Evolutionary conservation across 2,888 invertebrate genomes (phyloP), one percentile per base, ranked within the genome.

Genomic region (Ceriagrion tenellum): DNA sequence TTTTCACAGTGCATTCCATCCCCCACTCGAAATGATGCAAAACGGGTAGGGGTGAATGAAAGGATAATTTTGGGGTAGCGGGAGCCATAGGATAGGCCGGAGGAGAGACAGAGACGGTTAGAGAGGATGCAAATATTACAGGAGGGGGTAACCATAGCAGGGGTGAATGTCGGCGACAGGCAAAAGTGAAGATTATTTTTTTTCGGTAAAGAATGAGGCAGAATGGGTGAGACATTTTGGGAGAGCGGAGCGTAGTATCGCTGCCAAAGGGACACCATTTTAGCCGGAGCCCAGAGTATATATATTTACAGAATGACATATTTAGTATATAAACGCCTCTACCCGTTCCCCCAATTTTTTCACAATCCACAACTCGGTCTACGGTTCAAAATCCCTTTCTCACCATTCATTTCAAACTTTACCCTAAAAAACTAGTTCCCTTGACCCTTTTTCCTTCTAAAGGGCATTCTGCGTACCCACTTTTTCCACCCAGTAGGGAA

Each of bases 181-280:
- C 69, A 55, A 47, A 93, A 69, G 56, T 93, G 69, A 93, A 40
- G 40, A 26, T 91, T 59, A n/a, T 91, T 90, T 91, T 91, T 30
- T 0, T 47, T 47, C 47, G 30, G 30, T 91, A 13, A 40, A 91
- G 63, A 55, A 55, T n/a, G 89, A 23, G 89, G 10, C 26, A 40
- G 89, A 55, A 55, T 35, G 35, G 35, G 55, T 20, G n/a, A 10
- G 40, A 18, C 26, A 40, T 69, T 93, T n/a, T 69, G 63, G 40
- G 74, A 93, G 40, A 69, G 74, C 26, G 55, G 35, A 16, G 88
- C 23, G 63, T 30, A 63, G 63, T 63, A 63, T 63, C 63, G 69
- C 69, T 74, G 63, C 47, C 93, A 69, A 35, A 91, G 63, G 23
- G 59, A 63, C 20, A 40, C 63, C 90, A 26, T 74, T 91, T 93